phyloP scores from a whole-genome alignment of 2,113 vertebrate species.

The Eclectus roratus region DNA sequence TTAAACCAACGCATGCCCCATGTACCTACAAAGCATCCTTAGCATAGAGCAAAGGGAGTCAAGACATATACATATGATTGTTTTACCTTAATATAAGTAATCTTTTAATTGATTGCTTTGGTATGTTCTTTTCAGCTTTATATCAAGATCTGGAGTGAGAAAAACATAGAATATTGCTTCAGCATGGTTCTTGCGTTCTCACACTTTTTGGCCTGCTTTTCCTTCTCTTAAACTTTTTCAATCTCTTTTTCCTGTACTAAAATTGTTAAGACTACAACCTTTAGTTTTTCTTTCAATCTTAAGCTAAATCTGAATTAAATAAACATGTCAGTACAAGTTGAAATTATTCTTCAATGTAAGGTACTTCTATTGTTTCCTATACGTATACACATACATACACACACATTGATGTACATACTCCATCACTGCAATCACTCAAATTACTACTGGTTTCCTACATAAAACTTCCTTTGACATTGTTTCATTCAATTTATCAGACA shows the following conservation, averaged over 20 bases:
- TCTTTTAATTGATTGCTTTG: background rate
- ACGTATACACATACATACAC: accelerated
- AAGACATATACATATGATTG: background rate
- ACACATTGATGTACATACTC: background rate
- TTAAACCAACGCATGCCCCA: background rate
- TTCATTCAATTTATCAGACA: background rate
- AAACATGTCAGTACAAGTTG: background rate
- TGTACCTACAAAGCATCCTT: accelerated
- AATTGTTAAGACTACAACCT: background rate
- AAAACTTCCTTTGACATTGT: background rate
- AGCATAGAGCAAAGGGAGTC: background rate
- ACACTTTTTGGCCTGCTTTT: background rate
- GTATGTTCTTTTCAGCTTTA: background rate
- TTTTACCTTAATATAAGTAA: background rate
- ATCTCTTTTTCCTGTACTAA: background rate
- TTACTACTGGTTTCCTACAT: background rate
- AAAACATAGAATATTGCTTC: background rate
- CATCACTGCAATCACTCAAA: background rate
- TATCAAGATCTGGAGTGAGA: background rate
- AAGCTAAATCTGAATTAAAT: background rate
- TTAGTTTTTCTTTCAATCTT: background rate
- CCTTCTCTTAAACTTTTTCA: background rate
- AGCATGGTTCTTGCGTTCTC: background rate
- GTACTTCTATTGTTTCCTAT: background rate
- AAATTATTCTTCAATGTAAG: background rate